These are phyloP conservation scores for Philereme transversata DNA, from an alignment of 2,888 invertebrate genomes.

Conservation along the genomic window DNA sequence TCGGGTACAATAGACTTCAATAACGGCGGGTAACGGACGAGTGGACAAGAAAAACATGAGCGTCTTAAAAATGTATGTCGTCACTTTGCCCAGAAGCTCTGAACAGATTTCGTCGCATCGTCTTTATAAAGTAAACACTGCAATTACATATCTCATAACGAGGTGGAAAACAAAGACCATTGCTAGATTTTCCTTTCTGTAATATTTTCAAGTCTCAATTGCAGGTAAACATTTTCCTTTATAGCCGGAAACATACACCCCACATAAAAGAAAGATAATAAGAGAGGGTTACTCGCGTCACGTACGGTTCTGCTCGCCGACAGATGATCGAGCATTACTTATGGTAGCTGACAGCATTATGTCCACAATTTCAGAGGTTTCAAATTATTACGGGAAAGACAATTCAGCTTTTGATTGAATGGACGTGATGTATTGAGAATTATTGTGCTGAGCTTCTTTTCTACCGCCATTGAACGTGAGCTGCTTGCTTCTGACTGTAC, in stretches of 20 bases:
- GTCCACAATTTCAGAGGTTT: conserved; percentile 29
- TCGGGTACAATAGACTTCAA: neutral
- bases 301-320: conserved; percentile 27
- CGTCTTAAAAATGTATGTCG: too few species aligned
- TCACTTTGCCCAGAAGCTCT: too few species aligned
- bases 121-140: neutral
- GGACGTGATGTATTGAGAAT: conserved; percentile 12
- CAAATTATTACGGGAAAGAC: conserved; percentile 36
- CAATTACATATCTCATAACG: conserved; percentile 14
- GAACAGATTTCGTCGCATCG: neutral
- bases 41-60: too few species aligned
- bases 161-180: conserved; percentile 9
- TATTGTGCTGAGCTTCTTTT: too few species aligned
- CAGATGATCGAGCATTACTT: conserved; percentile 34
- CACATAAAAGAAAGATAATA: conserved; percentile 38
- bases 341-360: conserved; percentile 35
- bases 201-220: conserved; percentile 23
- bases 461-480: too few species aligned
- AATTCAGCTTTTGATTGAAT: conserved; percentile 34
- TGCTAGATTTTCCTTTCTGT: conserved; percentile 4
- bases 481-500: too few species aligned
- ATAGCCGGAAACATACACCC: conserved; percentile 14
- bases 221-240: conserved; percentile 30
- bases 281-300: conserved; percentile 31
- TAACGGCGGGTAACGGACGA: too few species aligned